phyloP scores from a whole-genome alignment of 2,113 vertebrate genomes.

The Taurulus bubalis region DNA sequence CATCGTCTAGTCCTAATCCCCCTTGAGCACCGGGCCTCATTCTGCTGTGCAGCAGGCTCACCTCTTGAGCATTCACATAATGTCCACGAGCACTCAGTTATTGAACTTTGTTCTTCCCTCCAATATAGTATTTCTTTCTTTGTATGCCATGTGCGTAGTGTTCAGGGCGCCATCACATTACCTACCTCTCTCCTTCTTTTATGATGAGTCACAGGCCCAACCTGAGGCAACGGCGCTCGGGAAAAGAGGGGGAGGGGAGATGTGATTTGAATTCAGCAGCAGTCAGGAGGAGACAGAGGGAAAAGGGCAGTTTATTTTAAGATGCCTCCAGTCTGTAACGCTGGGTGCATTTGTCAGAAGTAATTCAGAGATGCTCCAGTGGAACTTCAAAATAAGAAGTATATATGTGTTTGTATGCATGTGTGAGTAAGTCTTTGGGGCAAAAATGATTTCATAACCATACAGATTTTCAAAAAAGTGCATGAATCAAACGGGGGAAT shows the following conservation, averaged over 20 bases:
- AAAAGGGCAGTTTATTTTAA: constrained; percentile 76
- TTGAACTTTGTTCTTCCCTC: constrained; percentile 45
- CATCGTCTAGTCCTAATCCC: neutral
- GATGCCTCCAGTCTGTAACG: constrained; percentile 47
- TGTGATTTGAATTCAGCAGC: constrained; percentile 70
- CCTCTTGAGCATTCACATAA: constrained; percentile 18
- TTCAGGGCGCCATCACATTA: constrained; percentile 44
- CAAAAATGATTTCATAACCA: constrained; percentile 13
- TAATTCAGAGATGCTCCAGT: constrained; percentile 67
- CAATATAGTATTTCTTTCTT: constrained; percentile 19
- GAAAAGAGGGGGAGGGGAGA: constrained; percentile 30
- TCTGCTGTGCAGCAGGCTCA: constrained; percentile 7
- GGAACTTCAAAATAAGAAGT: constrained; percentile 32
- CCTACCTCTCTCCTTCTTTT: constrained; percentile 54
- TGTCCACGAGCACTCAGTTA: constrained; percentile 10
- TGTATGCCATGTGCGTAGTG: constrained; percentile 1
- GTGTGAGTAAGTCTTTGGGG: neutral
- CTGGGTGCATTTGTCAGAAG: constrained; percentile 69
- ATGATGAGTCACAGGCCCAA: constrained; percentile 71
- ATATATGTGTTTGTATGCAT: neutral
- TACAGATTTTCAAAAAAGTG: constrained; percentile 8
- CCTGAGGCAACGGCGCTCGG: constrained; percentile 55
- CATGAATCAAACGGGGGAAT: neutral
- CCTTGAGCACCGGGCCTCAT: neutral
- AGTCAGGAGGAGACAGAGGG: constrained; percentile 48